phyloP scores from a whole-genome alignment of 2,113 vertebrate species.

The Condylura cristata region DNA sequence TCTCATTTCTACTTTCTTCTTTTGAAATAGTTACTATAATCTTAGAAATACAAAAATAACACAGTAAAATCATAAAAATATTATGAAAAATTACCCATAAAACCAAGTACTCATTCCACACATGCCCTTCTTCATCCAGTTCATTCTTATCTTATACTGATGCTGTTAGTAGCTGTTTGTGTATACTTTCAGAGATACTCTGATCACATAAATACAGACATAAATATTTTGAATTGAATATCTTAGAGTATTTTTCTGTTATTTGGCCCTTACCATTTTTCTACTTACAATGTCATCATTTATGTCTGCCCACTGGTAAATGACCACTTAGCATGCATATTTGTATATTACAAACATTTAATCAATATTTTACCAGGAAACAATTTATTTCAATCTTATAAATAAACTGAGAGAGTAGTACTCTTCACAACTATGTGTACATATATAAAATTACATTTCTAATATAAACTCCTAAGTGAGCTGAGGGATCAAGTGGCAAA shows the following conservation, averaged over 20 bases:
- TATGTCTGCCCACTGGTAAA: not conserved
- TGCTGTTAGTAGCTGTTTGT: not conserved
- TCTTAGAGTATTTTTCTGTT: not conserved
- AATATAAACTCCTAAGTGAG: not conserved
- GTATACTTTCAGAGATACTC: not conserved
- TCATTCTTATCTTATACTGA: not conserved
- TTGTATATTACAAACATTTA: not conserved
- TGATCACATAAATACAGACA: not conserved
- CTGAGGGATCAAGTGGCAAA: not conserved
- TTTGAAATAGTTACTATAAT: not conserved
- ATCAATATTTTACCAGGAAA: not conserved
- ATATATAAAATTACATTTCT: not conserved
- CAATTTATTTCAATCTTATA: not conserved
- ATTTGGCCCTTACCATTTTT: not conserved
- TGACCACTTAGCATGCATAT: not conserved
- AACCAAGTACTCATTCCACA: not conserved
- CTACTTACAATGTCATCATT: not conserved
- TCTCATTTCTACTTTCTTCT: not conserved
- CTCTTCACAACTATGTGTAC: not conserved
- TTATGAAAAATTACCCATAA: not conserved
- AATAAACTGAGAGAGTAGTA: not conserved
- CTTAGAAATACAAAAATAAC: not conserved
- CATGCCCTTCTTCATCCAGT: not conserved
- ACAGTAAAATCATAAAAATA: not conserved
- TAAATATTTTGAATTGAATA: not conserved